Evolutionary conservation across 1,140 invertebrate species (phyloP), one percentile per base, ranked within the genome.

Genomic region (Aricia agestis): DNA sequence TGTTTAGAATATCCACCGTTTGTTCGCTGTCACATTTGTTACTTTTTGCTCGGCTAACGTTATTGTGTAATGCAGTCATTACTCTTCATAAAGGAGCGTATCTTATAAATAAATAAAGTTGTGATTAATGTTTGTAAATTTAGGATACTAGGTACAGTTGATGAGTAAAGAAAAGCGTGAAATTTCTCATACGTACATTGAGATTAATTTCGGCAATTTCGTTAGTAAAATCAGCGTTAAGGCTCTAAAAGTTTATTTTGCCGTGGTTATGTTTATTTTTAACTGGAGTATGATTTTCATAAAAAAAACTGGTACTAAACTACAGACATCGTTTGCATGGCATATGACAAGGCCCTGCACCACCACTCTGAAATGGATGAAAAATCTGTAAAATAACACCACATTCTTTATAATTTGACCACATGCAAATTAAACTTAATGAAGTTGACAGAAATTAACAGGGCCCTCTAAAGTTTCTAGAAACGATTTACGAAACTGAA

Each of bases 1-100:
- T 86, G 84, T 81, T 84, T 85, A 86, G 84, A 85, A 86, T 85
- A 80, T 83, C 78, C 80, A 77, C 81, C 82, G 85, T 80, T 83
- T 84, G 81, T 86, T 85, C 75, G 75, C 61, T 78, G 74, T 77
- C 76, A 42, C 78, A 78, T 85, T 85, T 82, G 78, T 81, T 78
- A 80, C 81, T 80, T 81, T 82, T 82, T 82, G 77, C 72, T 25
- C 19, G 6, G 59, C 59, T 17, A 63, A 63, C 59, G 18, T 25
- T 63, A 63, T 59, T 18, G 58, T 63, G 59, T 19, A 19, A 63
- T 25, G 18, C 18, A 63, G 18, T 63, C 59, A 63, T 63, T 63
- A 63, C 19, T 63, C 59, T 63, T 63, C 19, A 63, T 63, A 63
- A 63, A 63, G 19, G 59, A 63, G 59, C 59, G 18, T 18, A 63